Percentiles rank a stretch among this genome's conserved stretches.
These are phyloP conservation scores for Rhinichthys osculus DNA, from an alignment of 2,797 vertebrate species.

Conservation along the genomic window DNA sequence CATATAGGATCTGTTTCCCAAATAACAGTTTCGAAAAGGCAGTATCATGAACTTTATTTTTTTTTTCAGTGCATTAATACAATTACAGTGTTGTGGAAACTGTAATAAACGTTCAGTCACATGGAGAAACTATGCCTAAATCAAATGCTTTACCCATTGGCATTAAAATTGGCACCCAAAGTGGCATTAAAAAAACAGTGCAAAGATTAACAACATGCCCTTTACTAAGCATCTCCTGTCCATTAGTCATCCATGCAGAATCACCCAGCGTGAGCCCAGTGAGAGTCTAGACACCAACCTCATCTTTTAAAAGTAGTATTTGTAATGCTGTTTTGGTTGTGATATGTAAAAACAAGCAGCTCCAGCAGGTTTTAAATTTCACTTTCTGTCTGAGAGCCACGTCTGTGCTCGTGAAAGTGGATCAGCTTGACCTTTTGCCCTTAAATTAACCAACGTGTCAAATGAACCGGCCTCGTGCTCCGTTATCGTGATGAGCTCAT, in stretches of 20 bases:
- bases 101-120: constrained; percentile 6
- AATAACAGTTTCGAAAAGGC: neutral
- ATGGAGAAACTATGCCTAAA: constrained; percentile 46
- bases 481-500: constrained; percentile 73
- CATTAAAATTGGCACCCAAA: constrained; percentile 2
- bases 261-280: constrained; percentile 17
- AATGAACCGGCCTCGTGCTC: constrained; percentile 72
- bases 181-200: constrained; percentile 16
- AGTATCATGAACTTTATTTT: neutral
- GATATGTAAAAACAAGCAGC: constrained; percentile 50
- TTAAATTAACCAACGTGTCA: constrained; percentile 82
- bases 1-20: neutral
- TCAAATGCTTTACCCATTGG: constrained; percentile 53
- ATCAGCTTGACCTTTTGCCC: constrained; percentile 70
- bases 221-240: constrained; percentile 51
- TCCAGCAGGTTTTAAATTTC: constrained; percentile 63
- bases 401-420: constrained; percentile 69
- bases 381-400: constrained; percentile 52
- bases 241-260: constrained; percentile 49
- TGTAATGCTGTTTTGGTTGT: constrained; percentile 44
- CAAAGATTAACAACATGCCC: constrained; percentile 52
- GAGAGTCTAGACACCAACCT: constrained; percentile 59
- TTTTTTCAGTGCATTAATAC: neutral
- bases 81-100: constrained; percentile 24
- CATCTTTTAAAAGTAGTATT: constrained; percentile 61